These are phyloP conservation scores for Malurus melanocephalus DNA, from an alignment of 2,113 vertebrate species.

Conservation along the genomic window DNA sequence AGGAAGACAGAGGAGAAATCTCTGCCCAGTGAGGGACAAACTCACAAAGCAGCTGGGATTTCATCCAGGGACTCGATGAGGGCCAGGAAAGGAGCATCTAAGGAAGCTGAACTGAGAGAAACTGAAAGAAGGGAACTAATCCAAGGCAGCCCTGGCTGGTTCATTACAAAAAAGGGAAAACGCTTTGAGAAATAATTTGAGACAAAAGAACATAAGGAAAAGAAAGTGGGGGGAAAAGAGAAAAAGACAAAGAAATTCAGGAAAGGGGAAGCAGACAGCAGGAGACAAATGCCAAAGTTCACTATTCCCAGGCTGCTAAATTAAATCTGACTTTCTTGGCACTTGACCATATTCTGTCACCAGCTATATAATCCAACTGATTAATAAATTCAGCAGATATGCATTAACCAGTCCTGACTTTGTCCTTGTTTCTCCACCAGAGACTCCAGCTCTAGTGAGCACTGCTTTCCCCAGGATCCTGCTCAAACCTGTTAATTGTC, in stretches of 20 bases:
- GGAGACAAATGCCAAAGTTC: conserved; percentile 52
- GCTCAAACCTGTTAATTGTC: conserved; percentile 57
- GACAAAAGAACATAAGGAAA: conserved; percentile 6
- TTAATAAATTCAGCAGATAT: conserved; percentile 51
- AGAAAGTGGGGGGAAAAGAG: neutral
- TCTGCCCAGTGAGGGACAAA: conserved; percentile 43
- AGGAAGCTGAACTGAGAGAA: conserved; percentile 19
- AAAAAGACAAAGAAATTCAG: conserved; percentile 39
- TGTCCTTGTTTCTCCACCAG: conserved; percentile 15
- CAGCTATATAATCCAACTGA: conserved; percentile 47
- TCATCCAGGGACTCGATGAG: conserved; percentile 7
- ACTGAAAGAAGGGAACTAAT: conserved; percentile 7
- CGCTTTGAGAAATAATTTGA: neutral
- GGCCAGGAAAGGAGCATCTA: conserved; percentile 60
- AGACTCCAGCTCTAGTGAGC: neutral
- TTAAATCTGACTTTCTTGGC: conserved; percentile 58
- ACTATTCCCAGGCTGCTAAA: conserved; percentile 43
- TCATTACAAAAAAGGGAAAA: neutral
- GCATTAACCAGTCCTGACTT: conserved; percentile 52
- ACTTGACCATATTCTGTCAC: conserved; percentile 56
- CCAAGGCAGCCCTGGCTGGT: neutral
- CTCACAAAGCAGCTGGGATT: conserved; percentile 53
- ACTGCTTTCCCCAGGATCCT: neutral
- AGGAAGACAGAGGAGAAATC: conserved; percentile 47
- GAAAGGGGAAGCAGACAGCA: conserved; percentile 3